Evolutionary conservation across 2,888 invertebrate species (phyloP), one percentile per base, ranked within the genome.

Genomic region (Sarcophaga carnaria): DNA sequence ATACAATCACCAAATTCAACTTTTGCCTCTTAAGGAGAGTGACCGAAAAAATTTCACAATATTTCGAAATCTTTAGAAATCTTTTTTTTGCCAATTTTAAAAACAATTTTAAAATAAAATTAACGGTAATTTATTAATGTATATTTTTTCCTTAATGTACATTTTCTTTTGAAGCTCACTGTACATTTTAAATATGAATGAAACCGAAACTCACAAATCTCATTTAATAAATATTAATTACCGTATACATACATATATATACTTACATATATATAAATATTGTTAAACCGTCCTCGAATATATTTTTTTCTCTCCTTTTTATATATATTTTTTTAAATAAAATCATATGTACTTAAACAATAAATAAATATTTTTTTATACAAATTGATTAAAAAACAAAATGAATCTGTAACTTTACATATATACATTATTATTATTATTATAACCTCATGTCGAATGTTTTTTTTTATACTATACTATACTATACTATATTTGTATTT

Each of bases 251-350:
- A 37, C 22, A 22, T 22, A 22, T 22, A 22, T 25, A 25, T 4
- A 5, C 27, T 27, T 27, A 27, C 27, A 20, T 62, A 37, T 70
- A 62, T 74, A 60, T 54, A 63, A 67, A 49, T 74, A 83, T 78
- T 78, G 77, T 83, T 83, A 72, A 78, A 83, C 83, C 83, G 83
- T 83, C 83, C 83, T 78, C 4, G 67, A 62, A 67, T 49, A 45
- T 78, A 62, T 74, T n/a, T 71, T 54, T 62, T 59, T 70, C 27
- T 71, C 37, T 59, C 12, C 37, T 17, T 54, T 45, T 45, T 2
- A 37, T 37, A 37, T 37, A 8, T 37, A 22, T 37, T 10, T 37
- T 37, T 37, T 37, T 37, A 8, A 37, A 37, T 37, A 10, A 37
- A 37, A 8, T 37, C 37, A 37, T 37, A 37, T 37, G 37, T 37